phyloP scores from a whole-genome alignment of 2,888 invertebrate species.

The Thereva nobilitata region DNA sequence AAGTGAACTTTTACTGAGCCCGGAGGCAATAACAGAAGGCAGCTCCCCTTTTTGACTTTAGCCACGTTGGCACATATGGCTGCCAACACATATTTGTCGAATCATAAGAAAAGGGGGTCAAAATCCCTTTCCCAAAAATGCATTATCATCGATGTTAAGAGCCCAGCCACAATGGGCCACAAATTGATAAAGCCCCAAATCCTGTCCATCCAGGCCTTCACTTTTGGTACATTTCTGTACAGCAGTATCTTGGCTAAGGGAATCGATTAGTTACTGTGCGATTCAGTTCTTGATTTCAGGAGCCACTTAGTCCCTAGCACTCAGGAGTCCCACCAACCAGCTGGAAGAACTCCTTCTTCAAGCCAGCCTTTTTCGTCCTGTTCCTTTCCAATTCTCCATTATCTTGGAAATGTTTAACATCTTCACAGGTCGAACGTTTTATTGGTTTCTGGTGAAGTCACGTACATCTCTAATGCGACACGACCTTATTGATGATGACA shows the following conservation, averaged over 20 bases:
- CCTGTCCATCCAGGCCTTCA: constrained; percentile 6
- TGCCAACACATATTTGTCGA: constrained; percentile 17
- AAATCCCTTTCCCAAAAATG: constrained; percentile 32
- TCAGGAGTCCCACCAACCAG: background rate
- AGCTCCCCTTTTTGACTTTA: constrained; percentile 21
- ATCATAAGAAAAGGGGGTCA: constrained; percentile 19
- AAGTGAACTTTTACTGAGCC: constrained; percentile 13
- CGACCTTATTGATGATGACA: constrained; percentile 40
- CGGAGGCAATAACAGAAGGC: constrained; percentile 21
- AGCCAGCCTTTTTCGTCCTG: constrained; percentile 9
- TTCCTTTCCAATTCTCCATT: background rate
- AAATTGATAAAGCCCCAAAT: constrained; percentile 39
- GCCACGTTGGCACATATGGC: constrained; percentile 29
- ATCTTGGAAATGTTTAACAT: constrained; percentile 18
- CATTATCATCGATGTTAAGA: constrained; percentile 39
- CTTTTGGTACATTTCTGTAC: constrained; percentile 9
- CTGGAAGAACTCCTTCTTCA: constrained; percentile 1
- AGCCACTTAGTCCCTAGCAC: constrained; percentile 15
- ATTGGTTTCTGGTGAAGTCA: constrained; percentile 27
- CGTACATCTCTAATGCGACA: constrained; percentile 40
- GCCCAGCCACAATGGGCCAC: constrained; percentile 36
- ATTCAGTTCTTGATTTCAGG: constrained; percentile 15
- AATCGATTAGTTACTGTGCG: constrained; percentile 18
- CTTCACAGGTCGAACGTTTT: constrained; percentile 16
- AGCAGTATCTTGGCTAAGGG: background rate